Evolutionary conservation across 2,113 vertebrate species (phyloP), one percentile per base, ranked within the genome.

Genomic region (Xenotilapia caudafasciata): DNA sequence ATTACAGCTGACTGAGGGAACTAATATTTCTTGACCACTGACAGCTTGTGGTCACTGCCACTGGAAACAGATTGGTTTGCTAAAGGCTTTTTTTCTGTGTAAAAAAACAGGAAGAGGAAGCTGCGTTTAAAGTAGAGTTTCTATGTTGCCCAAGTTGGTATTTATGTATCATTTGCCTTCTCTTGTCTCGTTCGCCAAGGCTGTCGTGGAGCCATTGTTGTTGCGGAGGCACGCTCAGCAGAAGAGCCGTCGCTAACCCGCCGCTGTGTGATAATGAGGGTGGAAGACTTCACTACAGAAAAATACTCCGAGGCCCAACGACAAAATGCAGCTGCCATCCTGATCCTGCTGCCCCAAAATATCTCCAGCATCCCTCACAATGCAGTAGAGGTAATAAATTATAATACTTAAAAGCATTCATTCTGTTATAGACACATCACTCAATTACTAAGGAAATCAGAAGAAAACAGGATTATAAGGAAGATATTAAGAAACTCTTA

Each of bases 211-310:
- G 96, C 95, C 81, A 92, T 95, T 6, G 95, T 97, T 38, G 94
- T 96, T 38, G 96, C 96, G 0, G 97, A 97, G 89, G 96, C 94
- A 0, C 93, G 96, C 8, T 94, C 96, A 1, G 92, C 92, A 0
- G 96, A 96, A 0, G 95, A 97, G 35, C 92, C 92, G 1, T 88
- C 83, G 14, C 92, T 97, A 89, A 96, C 93, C 23, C 93, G 97
- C 2, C 95, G 95, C 40, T 96, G 96, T 82, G 93, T 96, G 70
- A 84, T 97, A 90, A 96, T 97, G 96, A 96, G 93, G 86, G 90
- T 96, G 28, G 12, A 33, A 7, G 97, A 97, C 93, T 96, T 97
- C 79, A 96, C 95, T 2, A 75, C 92, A 35, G 92, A 95, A 8
- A 94, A 84, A 56, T 96, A 94, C 88, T 77, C 86, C 0, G 89